Evolutionary conservation across 1,140 invertebrate genomes (phyloP).

Genomic region (Drosophila lacteicornis): DNA sequence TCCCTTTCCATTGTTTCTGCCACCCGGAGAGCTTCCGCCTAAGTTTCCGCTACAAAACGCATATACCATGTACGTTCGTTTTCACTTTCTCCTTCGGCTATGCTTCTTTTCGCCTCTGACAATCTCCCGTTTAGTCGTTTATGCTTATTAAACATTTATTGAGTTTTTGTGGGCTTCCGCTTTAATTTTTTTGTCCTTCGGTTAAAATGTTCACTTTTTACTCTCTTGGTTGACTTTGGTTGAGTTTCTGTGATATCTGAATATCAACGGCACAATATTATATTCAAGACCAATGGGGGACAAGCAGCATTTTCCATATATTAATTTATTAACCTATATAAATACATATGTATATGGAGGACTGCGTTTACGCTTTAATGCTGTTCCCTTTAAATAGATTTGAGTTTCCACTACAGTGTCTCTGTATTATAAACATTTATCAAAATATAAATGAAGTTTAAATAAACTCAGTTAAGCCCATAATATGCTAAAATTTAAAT

Average conservation of each 20-base stretch:
- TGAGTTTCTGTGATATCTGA: constrained; percentile 1
- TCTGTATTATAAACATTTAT: neutral
- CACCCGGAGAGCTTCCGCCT: constrained; percentile 49
- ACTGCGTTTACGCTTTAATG: no score
- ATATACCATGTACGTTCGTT: constrained; percentile 6
- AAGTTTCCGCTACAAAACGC: constrained; percentile 47
- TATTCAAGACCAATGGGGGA: constrained; percentile 9
- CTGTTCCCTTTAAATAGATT: no score
- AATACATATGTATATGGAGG: no score
- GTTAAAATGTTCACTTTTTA: constrained; percentile 8
- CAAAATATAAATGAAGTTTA: neutral
- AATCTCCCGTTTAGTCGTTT: constrained; percentile 41
- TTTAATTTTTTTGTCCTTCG: constrained; percentile 63
- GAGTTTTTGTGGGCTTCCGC: constrained; percentile 71
- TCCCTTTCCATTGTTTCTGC: constrained; percentile 37
- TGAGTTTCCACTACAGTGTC: no score
- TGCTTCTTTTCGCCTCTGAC: constrained; percentile 25
- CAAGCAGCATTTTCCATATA: constrained; percentile 17
- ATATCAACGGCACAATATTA: constrained; percentile 64
- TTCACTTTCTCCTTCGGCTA: constrained; percentile 28
- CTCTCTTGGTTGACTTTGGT: constrained; percentile 11
- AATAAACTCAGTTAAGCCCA: no score
- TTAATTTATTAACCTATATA: constrained; percentile 10
- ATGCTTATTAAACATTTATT: constrained; percentile 79
- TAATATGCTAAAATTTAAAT: no score